A percentile compares a stretch with the other conserved stretches of the same genome.
Evolutionary conservation across 2,888 invertebrate genomes (phyloP).

Genomic region (Plebejus anna): DNA sequence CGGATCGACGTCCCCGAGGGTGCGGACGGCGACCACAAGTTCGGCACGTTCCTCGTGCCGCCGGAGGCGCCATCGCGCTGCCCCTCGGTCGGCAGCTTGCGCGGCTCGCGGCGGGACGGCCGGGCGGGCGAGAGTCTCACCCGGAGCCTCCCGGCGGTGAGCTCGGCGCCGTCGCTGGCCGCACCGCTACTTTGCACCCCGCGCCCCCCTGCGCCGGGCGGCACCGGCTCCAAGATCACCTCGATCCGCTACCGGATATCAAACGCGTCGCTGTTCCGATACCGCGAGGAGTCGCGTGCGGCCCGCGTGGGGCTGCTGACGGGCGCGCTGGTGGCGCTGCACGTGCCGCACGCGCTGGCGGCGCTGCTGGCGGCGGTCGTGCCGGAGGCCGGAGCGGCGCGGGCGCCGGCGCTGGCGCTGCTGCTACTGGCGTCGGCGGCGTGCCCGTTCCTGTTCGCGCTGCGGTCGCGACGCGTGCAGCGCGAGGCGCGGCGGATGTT

Average conservation of each 20-base stretch:
- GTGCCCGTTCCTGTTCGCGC: conserved; percentile 88
- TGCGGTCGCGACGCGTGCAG: conserved; percentile 84
- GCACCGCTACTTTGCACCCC: conserved; percentile 58
- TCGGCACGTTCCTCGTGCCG: conserved; percentile 69
- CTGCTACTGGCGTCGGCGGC: conserved; percentile 82
- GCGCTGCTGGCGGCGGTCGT: conserved; percentile 68
- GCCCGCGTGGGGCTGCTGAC: conserved; percentile 84
- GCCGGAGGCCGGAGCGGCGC: conserved; percentile 69
- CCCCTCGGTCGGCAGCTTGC: conserved; percentile 69
- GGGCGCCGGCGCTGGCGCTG: conserved; percentile 75
- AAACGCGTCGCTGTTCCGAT: conserved; percentile 90
- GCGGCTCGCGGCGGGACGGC: conserved; percentile 64
- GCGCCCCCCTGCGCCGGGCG: conserved; percentile 69
- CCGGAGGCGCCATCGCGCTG: conserved; percentile 68
- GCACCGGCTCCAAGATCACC: conserved; percentile 82
- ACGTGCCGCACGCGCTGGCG: conserved; percentile 82
- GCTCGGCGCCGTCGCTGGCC: conserved; percentile 75
- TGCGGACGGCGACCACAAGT: conserved; percentile 57
- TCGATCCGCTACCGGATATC: conserved; percentile 89
- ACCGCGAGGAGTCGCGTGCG: conserved; percentile 93
- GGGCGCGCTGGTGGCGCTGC: conserved; percentile 87
- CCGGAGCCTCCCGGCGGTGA: conserved; percentile 68
- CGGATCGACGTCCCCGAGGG: conserved; percentile 64
- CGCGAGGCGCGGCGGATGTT: conserved; percentile 66
- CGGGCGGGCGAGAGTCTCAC: conserved; percentile 65